phyloP scores from a whole-genome alignment of 1,140 invertebrate genomes.

The Phenacoccus solenopsis region DNA sequence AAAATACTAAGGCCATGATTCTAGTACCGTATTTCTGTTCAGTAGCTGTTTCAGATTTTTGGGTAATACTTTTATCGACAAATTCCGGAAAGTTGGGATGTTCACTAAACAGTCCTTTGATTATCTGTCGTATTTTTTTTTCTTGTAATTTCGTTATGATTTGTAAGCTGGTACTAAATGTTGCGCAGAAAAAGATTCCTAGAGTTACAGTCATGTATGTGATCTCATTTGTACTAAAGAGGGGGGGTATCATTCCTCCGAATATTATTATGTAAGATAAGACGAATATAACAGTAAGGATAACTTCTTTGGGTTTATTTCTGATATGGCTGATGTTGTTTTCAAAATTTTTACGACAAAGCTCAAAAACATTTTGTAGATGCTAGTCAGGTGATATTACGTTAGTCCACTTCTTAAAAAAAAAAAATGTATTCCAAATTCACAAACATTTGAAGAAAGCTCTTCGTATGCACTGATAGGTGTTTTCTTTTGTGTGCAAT shows the following conservation, averaged over 20 bases:
- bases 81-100: neutral
- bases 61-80: neutral
- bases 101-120: neutral
- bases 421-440: no score
- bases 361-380: no score
- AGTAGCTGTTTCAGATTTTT: neutral
- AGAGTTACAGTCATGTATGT: neutral
- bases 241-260: neutral
- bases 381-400: no score
- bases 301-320: no score
- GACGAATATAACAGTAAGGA: no score
- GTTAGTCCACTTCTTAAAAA: no score
- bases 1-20: neutral
- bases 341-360: no score
- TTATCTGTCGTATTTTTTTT: neutral
- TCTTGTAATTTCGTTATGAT: neutral
- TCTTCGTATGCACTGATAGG: no score
- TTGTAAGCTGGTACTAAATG: neutral
- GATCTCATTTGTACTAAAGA: neutral
- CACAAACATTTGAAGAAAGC: no score
- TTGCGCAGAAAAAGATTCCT: neutral
- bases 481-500: no score
- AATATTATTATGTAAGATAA: neutral
- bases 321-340: no score
- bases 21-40: neutral